Base-by-base conservation (phyloP, 2,113 vertebrate species). In the Phrynosoma blainvillii region DNA sequence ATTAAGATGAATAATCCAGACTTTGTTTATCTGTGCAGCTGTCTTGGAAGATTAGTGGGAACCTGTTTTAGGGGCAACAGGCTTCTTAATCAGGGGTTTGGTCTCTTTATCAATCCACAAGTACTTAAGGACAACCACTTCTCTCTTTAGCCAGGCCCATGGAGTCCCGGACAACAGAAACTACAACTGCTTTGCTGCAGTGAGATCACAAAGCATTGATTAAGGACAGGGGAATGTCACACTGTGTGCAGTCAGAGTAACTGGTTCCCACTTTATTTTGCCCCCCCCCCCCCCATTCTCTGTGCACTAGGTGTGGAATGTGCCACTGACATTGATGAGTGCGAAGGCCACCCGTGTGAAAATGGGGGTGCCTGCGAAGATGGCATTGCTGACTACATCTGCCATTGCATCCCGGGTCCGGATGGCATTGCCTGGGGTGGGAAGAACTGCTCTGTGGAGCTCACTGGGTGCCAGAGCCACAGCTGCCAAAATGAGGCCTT, bases 291-390 rank as follows among this genome's bases (percentile, higher is more conserved):
- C 32, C 73, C 13, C 14, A 2, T 14, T 25, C 82, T 92, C 88
- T 96, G 83, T 95, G 84, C 82, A 42, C 2, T 94, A 99, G 98
- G 98, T 87, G 89, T 96, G 10, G 95, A 96, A 5, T 99, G 99
- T 90, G 97, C 98, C 95, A 96, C 96, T 9, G 96, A 99, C 77
- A 95, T 98, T 73, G 95, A 99, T 1, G 99, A 99, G 84, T 99
- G 99, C 85, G 96, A 97, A 87, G 97, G 96, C 32, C 88, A 91
- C 68, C 98, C 98, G 4, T 99, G 99, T 93, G 92, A 97, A 93
- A 98, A 99, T 0, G 98, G 98, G 0, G 98, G 97, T 84, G 95
- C 93, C 47, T 99, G 99, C 11, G 92, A 97, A 42, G 98, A 99
- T 79, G 92, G 87, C 20, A 93, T 96, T 87, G 98, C 98, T 56